Evolutionary conservation across 2,888 invertebrate genomes (phyloP), one percentile per base, ranked within the genome.

Genomic region (Andrena camellia): DNA sequence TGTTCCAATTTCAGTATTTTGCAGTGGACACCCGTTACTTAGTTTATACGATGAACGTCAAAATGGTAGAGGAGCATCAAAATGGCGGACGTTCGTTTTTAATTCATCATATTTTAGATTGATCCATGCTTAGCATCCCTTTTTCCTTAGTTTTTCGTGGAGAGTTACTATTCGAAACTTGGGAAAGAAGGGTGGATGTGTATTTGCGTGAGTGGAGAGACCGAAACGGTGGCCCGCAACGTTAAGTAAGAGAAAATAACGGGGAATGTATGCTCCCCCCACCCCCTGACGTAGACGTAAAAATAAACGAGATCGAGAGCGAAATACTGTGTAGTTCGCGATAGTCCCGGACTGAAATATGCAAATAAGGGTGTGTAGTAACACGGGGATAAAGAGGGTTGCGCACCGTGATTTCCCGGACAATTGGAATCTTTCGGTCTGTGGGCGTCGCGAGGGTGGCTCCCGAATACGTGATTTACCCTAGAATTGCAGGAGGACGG

Each of bases 391-490:
- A 73, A 83, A 83, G 83, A 77, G 83, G 83, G 82, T 83, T 66
- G 82, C 64, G 81, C 71, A 42, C 82, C 82, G 82, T 83, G 82
- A 83, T 83, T 57, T 57, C 77, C 82, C 52, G 73, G 86, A 75
- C 76, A 81, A 86, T 86, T 86, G 78, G 68, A 79, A 86, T 86
- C 78, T 84, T 86, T 71, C 68, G 66, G 68, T 68, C 57, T 57
- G 69, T 50, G 68, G 29, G 60, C 63, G 68, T 66, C 84, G 69
- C 26, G 68, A 83, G 84, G 84, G 84, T 72, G 68, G 60, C 76
- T 35, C 64, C 35, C 72, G 81, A 77, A 73, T 71, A 71, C 86
- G 81, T 81, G 86, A 86, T 86, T 86, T 76, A 86, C 75, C 75
- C 29, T 62, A 4, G 63, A 70, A 71, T 75, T 63, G 33, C 62